Conservation (phyloP, 1,140 invertebrate genomes). For the Ptiloglossa arizonensis region DNA sequence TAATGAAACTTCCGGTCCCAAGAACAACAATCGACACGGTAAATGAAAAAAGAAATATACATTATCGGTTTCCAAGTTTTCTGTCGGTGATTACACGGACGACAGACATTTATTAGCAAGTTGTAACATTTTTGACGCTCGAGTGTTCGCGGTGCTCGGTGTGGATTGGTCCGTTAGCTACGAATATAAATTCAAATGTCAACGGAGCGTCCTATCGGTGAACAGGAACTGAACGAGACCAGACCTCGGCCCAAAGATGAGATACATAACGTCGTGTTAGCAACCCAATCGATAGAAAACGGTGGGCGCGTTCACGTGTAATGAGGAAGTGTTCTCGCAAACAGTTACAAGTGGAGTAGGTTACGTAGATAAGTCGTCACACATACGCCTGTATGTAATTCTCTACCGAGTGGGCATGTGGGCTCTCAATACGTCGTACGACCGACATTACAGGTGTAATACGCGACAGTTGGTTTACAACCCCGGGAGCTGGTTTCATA, state of each 20-base stretch:
- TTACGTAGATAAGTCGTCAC: slow-evolving; percentile 76
- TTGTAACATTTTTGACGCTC: too few species aligned
- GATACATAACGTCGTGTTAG: slow-evolving; percentile 19
- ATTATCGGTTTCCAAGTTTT: too few species aligned
- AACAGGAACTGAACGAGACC: slow-evolving; percentile 14
- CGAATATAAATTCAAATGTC: background rate
- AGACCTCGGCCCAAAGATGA: slow-evolving; percentile 33
- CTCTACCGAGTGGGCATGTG: slow-evolving; percentile 54
- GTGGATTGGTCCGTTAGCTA: background rate
- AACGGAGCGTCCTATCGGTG: background rate
- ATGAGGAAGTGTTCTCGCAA: slow-evolving; percentile 75
- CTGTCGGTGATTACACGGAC: too few species aligned
- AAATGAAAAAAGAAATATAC: too few species aligned
- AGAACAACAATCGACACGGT: too few species aligned
- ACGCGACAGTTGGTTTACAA: slow-evolving; percentile 19
- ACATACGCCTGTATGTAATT: slow-evolving; percentile 63
- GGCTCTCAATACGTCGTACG: slow-evolving; percentile 42
- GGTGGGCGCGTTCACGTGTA: slow-evolving; percentile 64
- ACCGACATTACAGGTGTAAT: slow-evolving; percentile 52
- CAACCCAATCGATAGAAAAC: slow-evolving; percentile 61
- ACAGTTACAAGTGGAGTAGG: slow-evolving; percentile 78
- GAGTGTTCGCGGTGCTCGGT: too few species aligned
- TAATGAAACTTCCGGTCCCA: too few species aligned
- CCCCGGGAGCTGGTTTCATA: background rate
- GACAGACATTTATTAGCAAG: too few species aligned